A percentile compares a stretch with the other conserved stretches of the same genome.
Evolutionary conservation across 2,888 invertebrate species (phyloP).

Genomic region (Macrophya annulata): DNA sequence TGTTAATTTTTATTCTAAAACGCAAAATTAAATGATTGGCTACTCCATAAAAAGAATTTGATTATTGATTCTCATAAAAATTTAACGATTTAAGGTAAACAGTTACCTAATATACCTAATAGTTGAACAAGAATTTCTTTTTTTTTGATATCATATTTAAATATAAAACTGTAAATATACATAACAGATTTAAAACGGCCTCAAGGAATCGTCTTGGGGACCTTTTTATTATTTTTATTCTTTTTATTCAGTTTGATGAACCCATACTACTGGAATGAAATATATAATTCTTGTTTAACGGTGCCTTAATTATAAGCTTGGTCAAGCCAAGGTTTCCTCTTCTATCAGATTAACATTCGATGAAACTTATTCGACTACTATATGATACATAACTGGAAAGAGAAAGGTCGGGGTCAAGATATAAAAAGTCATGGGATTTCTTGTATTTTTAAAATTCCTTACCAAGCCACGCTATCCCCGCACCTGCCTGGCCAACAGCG

Average conservation of each 20-base stretch:
- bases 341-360: slow-evolving; percentile 46
- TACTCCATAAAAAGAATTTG: slow-evolving; percentile 4
- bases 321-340: background rate
- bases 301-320: slow-evolving; percentile 47
- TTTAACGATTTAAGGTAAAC: background rate
- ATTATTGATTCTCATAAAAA: slow-evolving; percentile 25
- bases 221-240: slow-evolving; percentile 18
- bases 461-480: slow-evolving; percentile 45
- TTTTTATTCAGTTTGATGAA: slow-evolving; percentile 44
- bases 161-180: slow-evolving; percentile 46
- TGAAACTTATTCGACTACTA: slow-evolving; percentile 28
- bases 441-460: slow-evolving; percentile 51
- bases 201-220: background rate
- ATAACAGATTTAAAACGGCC: slow-evolving; percentile 41
- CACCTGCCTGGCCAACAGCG: slow-evolving; percentile 47
- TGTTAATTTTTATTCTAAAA: slow-evolving; percentile 3
- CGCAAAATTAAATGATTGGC: background rate
- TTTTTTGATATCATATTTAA: slow-evolving; percentile 56
- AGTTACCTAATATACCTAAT: slow-evolving; percentile 18
- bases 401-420: slow-evolving; percentile 53
- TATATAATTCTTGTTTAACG: slow-evolving; percentile 46
- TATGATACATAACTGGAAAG: slow-evolving; percentile 54
- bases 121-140: slow-evolving; percentile 24
- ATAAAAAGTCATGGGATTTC: slow-evolving; percentile 56
- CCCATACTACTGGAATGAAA: slow-evolving; percentile 12